Conservation (phyloP, 2,888 invertebrate genomes). For the Sinotaia quadrata region DNA sequence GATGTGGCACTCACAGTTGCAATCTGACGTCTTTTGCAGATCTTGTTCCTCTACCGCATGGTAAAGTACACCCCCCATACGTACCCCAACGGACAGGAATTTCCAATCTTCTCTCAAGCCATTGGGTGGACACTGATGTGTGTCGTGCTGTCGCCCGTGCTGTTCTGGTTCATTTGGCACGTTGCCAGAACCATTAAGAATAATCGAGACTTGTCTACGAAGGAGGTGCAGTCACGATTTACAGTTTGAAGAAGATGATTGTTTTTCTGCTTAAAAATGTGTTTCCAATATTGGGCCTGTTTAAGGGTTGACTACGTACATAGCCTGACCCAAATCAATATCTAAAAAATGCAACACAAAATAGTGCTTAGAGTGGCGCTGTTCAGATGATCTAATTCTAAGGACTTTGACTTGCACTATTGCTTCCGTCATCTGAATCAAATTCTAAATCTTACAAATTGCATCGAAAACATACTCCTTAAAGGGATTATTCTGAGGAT, state of each 20-base stretch:
- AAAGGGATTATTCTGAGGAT: too few relatives aligned
- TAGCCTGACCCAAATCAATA: too few relatives aligned
- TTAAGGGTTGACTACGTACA: too few relatives aligned
- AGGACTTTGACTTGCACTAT: too few relatives aligned
- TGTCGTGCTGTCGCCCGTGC: slow-evolving; percentile 54
- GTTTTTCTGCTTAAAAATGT: too few relatives aligned
- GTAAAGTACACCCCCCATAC: slow-evolving; percentile 46
- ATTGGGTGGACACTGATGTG: slow-evolving; percentile 54
- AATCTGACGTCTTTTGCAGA: slow-evolving; percentile 38
- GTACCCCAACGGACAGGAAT: slow-evolving; percentile 37
- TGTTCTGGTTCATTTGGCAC: slow-evolving; percentile 46
- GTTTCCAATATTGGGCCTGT: neutral
- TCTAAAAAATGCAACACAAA: too few relatives aligned
- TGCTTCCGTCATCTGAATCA: too few relatives aligned
- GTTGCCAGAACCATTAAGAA: neutral
- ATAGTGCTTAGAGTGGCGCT: too few relatives aligned
- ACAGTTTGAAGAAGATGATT: neutral
- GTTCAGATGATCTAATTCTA: too few relatives aligned
- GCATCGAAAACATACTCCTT: too few relatives aligned
- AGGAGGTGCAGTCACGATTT: neutral
- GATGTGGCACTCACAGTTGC: neutral
- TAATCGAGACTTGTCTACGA: neutral
- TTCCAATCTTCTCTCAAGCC: slow-evolving; percentile 53
- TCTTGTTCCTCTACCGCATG: slow-evolving; percentile 59
- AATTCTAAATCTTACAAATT: too few relatives aligned